phyloP scores from a whole-genome alignment of 2,797 vertebrate species.

The Labeo calbasu region DNA sequence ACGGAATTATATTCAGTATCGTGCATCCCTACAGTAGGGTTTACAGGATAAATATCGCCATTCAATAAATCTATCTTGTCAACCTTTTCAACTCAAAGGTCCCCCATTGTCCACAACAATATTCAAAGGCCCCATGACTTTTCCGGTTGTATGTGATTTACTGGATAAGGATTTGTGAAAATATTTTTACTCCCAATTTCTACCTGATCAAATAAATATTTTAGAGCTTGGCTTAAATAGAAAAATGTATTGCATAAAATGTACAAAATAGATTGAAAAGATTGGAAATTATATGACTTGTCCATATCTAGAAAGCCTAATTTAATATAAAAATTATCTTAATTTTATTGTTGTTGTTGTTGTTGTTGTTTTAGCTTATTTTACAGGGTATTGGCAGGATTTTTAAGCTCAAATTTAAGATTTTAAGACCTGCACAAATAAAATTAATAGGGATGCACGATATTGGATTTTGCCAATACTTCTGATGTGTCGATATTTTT shows the following conservation, averaged over 20 bases:
- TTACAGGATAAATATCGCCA: neutral
- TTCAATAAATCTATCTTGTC: neutral
- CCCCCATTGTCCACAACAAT: neutral
- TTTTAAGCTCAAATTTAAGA: too few relatives aligned
- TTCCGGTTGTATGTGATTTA: neutral
- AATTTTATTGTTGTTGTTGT: too few relatives aligned
- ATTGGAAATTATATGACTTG: neutral
- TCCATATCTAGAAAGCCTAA: neutral
- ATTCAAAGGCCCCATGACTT: neutral
- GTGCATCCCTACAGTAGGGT: neutral
- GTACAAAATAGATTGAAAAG: too few relatives aligned
- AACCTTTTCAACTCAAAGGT: neutral
- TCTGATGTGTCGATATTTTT: too few relatives aligned
- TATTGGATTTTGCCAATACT: too few relatives aligned
- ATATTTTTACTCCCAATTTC: neutral
- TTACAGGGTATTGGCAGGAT: too few relatives aligned
- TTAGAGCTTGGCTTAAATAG: neutral
- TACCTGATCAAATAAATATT: neutral
- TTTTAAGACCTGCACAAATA: too few relatives aligned
- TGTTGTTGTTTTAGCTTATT: neutral
- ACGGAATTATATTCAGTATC: neutral
- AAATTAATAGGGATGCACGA: too few relatives aligned
- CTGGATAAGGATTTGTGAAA: neutral
- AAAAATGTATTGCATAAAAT: neutral
- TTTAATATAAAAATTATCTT: neutral